Conservation (phyloP, 2,113 vertebrate genomes). For the Labrus mixtus region DNA sequence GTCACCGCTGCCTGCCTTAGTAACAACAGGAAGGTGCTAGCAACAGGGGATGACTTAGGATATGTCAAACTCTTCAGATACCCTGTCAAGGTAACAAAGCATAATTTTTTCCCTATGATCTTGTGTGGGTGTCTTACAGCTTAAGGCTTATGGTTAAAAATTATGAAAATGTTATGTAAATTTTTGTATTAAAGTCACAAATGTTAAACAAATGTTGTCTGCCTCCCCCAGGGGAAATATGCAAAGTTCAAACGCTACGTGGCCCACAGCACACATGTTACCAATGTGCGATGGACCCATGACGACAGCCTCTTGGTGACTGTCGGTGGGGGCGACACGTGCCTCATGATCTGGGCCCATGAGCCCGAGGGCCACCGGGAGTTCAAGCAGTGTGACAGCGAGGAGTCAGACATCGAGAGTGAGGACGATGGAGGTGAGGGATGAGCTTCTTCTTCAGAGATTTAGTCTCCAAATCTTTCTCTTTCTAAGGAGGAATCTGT, state of each 20-base stretch:
- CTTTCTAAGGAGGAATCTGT: neutral
- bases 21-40: constrained; percentile 90
- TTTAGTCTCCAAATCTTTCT: neutral
- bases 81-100: constrained; percentile 91
- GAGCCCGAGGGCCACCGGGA: constrained; percentile 91
- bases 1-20: constrained; percentile 93
- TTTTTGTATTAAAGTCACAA: constrained; percentile 44
- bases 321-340: constrained; percentile 92
- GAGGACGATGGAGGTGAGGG: constrained; percentile 95
- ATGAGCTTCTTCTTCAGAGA: neutral
- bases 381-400: constrained; percentile 91
- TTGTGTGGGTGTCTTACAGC: neutral
- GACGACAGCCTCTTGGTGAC: constrained; percentile 94
- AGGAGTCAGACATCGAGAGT: constrained; percentile 96
- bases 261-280: constrained; percentile 96
- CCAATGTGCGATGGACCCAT: constrained; percentile 94
- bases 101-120: neutral
- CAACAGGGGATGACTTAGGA: constrained; percentile 97
- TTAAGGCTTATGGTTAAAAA: neutral
- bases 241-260: constrained; percentile 96
- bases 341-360: constrained; percentile 96
- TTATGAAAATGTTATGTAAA: constrained; percentile 61
- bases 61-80: constrained; percentile 97
- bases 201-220: constrained; percentile 45
- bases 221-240: constrained; percentile 89